Evolutionary conservation across 2,797 vertebrate genomes (phyloP), one percentile per base, ranked within the genome.

Genomic region (Ataeniobius toweri): DNA sequence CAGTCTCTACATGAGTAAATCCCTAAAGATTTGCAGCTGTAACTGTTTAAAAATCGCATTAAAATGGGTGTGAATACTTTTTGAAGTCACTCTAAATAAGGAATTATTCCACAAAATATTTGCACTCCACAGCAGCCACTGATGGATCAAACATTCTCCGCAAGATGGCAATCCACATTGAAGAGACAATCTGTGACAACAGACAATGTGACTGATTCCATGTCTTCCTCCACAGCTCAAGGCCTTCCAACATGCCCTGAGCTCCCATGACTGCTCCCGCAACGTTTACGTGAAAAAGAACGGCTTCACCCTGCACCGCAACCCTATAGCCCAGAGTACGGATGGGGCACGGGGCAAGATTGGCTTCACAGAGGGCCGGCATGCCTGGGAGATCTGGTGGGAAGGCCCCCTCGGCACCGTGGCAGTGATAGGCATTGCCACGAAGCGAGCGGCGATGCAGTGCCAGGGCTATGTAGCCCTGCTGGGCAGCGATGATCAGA

Each of bases 341-440:
- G 98, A 99, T 1, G 98, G 98, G 0, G 98, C 98, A 1, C 97
- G 98, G 36, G 98, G 97, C 80, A 99, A 99, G 92, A 98, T 99
- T 3, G 98, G 98, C 91, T 99, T 99, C 89, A 96, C 95, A 0
- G 98, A 99, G 94, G 98, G 98, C 39, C 96, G 98, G 48, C 98
- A 99, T 6, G 98, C 98, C 26, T 99, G 98, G 98, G 98, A 99
- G 93, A 97, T 99, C 81, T 99, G 98, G 98, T 99, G 98, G 98
- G 98, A 99, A 76, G 98, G 98, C 63, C 98, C 98, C 5, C 96
- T 99, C 3, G 98, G 98, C 81, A 99, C 98, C 0, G 98, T 99
- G 88, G 98, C 98, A 0, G 98, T 99, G 75, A 98, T 99, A 39
- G 98, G 98, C 88, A 96, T 99, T 1, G 98, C 98, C 87, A 99